phyloP scores from a whole-genome alignment of 2,113 vertebrate genomes.

The Hemibagrus wyckioides region DNA sequence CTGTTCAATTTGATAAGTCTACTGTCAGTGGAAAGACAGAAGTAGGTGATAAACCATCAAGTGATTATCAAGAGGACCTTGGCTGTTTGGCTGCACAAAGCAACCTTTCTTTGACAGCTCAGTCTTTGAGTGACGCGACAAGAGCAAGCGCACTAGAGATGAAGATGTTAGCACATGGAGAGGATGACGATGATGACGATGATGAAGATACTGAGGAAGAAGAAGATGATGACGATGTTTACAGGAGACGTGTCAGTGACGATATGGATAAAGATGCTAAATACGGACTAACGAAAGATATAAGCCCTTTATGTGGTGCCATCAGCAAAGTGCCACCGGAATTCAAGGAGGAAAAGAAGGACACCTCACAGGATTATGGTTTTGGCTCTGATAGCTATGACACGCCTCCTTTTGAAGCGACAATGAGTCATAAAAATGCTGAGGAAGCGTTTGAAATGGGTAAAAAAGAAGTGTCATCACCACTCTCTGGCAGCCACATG shows the following conservation, averaged over 20 bases:
- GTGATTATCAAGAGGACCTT: slow-evolving; percentile 57
- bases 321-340: slow-evolving; percentile 65
- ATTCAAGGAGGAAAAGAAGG: slow-evolving; percentile 59
- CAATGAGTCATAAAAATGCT: slow-evolving; percentile 32
- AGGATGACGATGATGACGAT: slow-evolving; percentile 75
- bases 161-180: slow-evolving; percentile 71
- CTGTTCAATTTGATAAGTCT: slow-evolving; percentile 45
- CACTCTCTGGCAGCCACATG: slow-evolving; percentile 53
- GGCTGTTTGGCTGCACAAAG: slow-evolving; percentile 55
- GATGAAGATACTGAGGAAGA: slow-evolving; percentile 64
- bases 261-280: slow-evolving; percentile 88
- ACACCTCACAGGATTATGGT: slow-evolving; percentile 34
- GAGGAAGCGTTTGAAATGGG: slow-evolving; percentile 50
- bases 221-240: slow-evolving; percentile 70
- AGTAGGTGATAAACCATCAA: slow-evolving; percentile 40
- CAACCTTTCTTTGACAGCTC: slow-evolving; percentile 50
- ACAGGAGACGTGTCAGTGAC: slow-evolving; percentile 73
- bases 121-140: slow-evolving; percentile 64
- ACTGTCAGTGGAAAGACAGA: slow-evolving; percentile 40
- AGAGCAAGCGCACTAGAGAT: slow-evolving; percentile 65
- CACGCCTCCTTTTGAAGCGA: slow-evolving; percentile 45
- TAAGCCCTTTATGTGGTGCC: slow-evolving; percentile 58
- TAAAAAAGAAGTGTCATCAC: slow-evolving; percentile 44
- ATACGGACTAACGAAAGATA: slow-evolving; percentile 85
- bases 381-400: slow-evolving; percentile 56